A percentile compares a stretch with the other conserved stretches of the same genome.
Evolutionary conservation across 2,113 vertebrate genomes (phyloP).

Genomic region (Pteronura brasiliensis): DNA sequence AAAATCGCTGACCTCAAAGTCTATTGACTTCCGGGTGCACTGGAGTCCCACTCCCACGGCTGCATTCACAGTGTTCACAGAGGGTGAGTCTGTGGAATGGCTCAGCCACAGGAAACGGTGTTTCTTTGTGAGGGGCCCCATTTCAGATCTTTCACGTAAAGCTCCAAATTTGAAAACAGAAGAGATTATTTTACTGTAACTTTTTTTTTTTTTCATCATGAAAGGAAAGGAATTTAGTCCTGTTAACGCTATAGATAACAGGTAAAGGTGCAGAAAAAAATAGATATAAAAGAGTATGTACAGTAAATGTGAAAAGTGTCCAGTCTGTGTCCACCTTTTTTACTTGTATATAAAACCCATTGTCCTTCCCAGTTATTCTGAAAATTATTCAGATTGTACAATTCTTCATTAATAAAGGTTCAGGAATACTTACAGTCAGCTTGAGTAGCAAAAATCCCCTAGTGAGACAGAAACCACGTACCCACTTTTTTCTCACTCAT

Average conservation of each 20-base stretch:
- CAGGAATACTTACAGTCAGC: background rate
- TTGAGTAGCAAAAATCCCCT: background rate
- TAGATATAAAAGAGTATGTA: background rate
- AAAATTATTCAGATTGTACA: background rate
- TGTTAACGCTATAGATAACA: background rate
- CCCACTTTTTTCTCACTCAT: background rate
- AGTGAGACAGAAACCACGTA: background rate
- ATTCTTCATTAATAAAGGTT: background rate
- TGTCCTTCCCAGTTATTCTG: background rate
- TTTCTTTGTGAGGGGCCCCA: background rate
- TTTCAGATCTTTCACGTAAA: background rate
- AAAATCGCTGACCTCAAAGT: conserved; percentile 23
- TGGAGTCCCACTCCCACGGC: background rate
- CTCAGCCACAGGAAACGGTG: background rate
- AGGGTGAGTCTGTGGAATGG: background rate
- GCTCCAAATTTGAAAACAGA: background rate
- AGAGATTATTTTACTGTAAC: background rate
- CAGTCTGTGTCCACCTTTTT: background rate
- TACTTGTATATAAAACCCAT: background rate
- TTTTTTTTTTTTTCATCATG: background rate
- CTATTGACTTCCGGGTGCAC: background rate
- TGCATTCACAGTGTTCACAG: background rate
- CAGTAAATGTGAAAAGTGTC: background rate
- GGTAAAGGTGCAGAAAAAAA: background rate
- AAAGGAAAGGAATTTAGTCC: background rate